Percentiles rank a stretch among this genome's conserved stretches.
These are phyloP conservation scores for Penaeus monodon DNA, from an alignment of 2,888 invertebrate genomes.

Conservation along the genomic window DNA sequence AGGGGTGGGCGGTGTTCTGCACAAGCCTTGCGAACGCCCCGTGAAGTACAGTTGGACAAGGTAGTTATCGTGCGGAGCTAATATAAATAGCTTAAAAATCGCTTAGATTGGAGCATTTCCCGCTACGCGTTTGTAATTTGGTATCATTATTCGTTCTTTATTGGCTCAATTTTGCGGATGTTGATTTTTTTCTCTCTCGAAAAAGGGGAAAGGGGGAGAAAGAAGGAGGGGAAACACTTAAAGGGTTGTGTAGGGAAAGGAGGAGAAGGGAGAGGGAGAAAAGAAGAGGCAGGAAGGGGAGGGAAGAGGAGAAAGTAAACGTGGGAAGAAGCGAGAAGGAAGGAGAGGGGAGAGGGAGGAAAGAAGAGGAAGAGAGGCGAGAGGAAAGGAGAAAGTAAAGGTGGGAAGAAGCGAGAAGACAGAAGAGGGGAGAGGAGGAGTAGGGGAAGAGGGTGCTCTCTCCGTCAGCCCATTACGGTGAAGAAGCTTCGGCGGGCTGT, in stretches of 20 bases:
- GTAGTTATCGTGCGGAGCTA: background rate
- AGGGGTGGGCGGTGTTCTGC: no score
- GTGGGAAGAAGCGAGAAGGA: background rate
- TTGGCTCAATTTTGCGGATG: slow-evolving; percentile 20
- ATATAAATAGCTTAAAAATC: slow-evolving; percentile 18
- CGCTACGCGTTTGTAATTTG: slow-evolving; percentile 16
- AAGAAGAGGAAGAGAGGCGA: background rate
- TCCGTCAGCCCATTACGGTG: no score
- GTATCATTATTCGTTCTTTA: slow-evolving; percentile 12
- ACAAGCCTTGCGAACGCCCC: background rate
- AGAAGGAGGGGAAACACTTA: background rate
- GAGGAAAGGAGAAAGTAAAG: background rate
- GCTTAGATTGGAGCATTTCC: slow-evolving; percentile 23
- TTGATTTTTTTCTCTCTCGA: background rate
- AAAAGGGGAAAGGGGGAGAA: background rate
- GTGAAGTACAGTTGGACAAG: background rate
- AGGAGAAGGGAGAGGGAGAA: background rate
- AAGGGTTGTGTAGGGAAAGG: background rate
- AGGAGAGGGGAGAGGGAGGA: background rate
- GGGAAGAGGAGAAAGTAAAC: slow-evolving; percentile 2
- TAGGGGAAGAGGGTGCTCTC: background rate
- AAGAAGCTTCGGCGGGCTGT: no score
- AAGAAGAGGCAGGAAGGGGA: background rate
- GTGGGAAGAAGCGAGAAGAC: background rate
- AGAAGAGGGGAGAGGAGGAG: background rate